These are phyloP conservation scores for Okapia johnstoni DNA, from an alignment of 2,113 vertebrate genomes.

Conservation along the genomic window DNA sequence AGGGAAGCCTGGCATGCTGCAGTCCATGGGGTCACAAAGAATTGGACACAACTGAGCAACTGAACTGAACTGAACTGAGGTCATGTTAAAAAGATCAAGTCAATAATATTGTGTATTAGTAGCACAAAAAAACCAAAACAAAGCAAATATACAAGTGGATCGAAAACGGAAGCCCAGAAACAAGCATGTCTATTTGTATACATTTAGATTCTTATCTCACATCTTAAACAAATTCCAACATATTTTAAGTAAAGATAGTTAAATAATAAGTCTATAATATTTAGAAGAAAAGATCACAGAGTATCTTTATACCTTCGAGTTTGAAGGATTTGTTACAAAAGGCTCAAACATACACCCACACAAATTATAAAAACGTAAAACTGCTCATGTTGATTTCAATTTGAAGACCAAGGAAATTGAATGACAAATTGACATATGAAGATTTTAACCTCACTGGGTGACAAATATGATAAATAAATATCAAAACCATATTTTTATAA, in stretches of 20 bases:
- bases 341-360: not conserved
- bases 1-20: not conserved
- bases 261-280: not conserved
- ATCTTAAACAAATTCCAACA: not conserved
- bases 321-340: not conserved
- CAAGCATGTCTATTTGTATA: not conserved
- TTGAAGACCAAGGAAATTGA: not conserved
- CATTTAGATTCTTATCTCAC: not conserved
- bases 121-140: not conserved
- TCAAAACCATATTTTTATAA: not conserved
- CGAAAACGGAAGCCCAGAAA: not conserved
- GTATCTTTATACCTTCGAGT: not conserved
- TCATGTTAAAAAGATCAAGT: not conserved
- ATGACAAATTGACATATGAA: not conserved
- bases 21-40: not conserved
- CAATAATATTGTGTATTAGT: not conserved
- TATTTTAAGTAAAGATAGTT: not conserved
- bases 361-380: not conserved
- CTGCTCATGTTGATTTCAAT: not conserved
- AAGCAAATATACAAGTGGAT: not conserved
- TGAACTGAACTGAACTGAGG: not conserved
- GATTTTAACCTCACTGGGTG: not conserved
- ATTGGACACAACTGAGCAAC: not conserved
- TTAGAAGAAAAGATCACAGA: not conserved
- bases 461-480: not conserved